Base-by-base conservation (phyloP, 2,888 invertebrate genomes). In the Pyrrhosoma nymphula region DNA sequence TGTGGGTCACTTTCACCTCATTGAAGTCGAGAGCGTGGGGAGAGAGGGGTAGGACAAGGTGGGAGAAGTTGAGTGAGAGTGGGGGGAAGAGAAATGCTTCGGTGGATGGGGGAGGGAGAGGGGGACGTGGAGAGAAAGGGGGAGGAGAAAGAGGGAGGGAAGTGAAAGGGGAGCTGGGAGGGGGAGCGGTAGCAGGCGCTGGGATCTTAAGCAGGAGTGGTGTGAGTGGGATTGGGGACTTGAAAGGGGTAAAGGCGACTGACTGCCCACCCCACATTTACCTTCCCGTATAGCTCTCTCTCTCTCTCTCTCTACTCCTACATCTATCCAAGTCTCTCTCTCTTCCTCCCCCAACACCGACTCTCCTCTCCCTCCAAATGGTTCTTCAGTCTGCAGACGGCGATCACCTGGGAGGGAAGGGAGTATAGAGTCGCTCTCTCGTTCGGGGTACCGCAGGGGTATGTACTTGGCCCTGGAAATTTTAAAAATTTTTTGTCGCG, bases 401-500 rank as follows among this genome's bases (percentile, higher is more conserved):
- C 35, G 93, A 82, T 96, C 96, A 97, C n/a, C 96, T 96, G 60
- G 96, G 96, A 89, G 96, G 95, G 75, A 96, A 96, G 69, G 96
- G 96, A 90, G 96, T 96, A 75, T 96, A 96, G 56, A 96, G 97
- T 97, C 97, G 97, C 95, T 97, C 97, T 95, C 90, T 23, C 20
- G 63, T 35, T 56, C 63, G 88, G 47, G 26, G 55, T 95, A 60
- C 82, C 75, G 30, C 95, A 60, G 30, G 60, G 56, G 82, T 35
- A 95, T 95, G 60, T 60, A 56, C 55, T 95, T 23, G 82, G 23
- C 89, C 95, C 95, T 90, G 56, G 55, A 56, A 55, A 90, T 90
- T 56, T 90, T 55, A 18, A 90, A 55, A 55, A 90, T 55, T n/a
- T 56, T 90, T 23, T 55, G 56, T 16, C 55, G 56, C 18, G 30